Base-by-base conservation (phyloP, 2,888 invertebrate genomes). In the Dichetophora obliterata region DNA sequence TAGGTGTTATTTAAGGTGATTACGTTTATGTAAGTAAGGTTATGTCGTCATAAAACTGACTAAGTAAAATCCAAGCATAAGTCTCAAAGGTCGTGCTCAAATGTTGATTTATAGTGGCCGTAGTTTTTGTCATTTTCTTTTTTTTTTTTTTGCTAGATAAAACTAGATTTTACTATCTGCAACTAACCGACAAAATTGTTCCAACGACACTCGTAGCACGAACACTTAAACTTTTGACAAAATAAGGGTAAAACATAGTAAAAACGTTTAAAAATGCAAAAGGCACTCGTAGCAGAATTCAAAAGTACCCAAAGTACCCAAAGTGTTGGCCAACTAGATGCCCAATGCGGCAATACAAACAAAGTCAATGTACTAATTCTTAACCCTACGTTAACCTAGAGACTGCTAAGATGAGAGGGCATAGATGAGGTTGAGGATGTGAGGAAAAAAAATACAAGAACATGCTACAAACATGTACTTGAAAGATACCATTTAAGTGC, bases 361-460 rank as follows among this genome's bases (percentile, higher is more conserved):
- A 66, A 66, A 48, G 66, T 66, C 66, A 66, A 19, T 66, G 66
- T n/a, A 66, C 66, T 43, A 66, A 37, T 66, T 66, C 37, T 37
- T 34, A 43, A 24, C 48, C 34, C 66, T 9, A 43, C 43, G 66
- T 43, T 66, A 66, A 66, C 14, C 43, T 8, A 19, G 59, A 59
- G 11, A 2, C 19, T 54, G 54, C 19, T 19, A 22, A 19, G 54
- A 43, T 43, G 65, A 16, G n/a, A 63, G 27, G 27, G 16, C 16
- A 59, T 6, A 59, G 22, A 59, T n/a, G 27, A 59, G 14, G 27
- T 19, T 14, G 11, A 14, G 14, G 27, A 24, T 9, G 11, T 24
- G 24, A 57, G 27, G 27, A 61, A 2, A 61, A 1, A 24, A 59
- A 59, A 22, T 22, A 24, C 14, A 48, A 24, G 4, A 22, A 9